phyloP scores from a whole-genome alignment of 2,113 vertebrate genomes.

The Podocnemis expansa region DNA sequence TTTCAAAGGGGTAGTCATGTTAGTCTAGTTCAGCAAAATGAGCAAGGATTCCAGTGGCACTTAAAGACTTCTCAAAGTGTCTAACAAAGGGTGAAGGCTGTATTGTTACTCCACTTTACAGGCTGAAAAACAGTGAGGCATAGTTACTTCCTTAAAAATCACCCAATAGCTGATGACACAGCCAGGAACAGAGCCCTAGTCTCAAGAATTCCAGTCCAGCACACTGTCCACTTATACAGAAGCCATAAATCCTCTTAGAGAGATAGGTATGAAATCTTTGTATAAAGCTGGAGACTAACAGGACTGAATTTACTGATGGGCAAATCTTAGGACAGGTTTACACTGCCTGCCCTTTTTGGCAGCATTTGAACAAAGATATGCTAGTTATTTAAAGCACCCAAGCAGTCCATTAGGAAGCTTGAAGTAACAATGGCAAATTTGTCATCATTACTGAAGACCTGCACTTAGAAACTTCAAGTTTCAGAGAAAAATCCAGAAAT shows the following conservation, averaged over 20 bases:
- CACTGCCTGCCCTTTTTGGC: no score
- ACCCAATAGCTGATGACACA: background rate
- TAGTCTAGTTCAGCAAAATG: no score
- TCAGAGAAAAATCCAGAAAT: constrained; percentile 12
- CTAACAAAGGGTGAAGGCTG: background rate
- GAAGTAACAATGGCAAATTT: no score
- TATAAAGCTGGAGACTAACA: constrained; percentile 7
- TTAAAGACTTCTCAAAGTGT: background rate
- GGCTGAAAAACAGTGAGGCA: background rate
- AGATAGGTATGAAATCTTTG: constrained; percentile 13
- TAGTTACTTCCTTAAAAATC: background rate
- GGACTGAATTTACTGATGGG: background rate
- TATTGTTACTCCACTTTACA: background rate
- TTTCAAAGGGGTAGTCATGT: no score
- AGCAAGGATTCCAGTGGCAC: no score
- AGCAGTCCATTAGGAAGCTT: no score
- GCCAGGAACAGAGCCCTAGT: background rate
- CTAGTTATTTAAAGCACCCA: no score
- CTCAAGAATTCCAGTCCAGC: background rate
- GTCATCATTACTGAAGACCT: no score
- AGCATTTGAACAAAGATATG: no score
- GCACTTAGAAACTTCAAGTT: background rate
- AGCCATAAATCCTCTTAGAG: background rate
- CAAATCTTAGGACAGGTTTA: background rate
- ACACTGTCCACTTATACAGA: background rate